Conservation (phyloP, 2,113 vertebrate genomes). For the Odontophorus gujanensis region DNA sequence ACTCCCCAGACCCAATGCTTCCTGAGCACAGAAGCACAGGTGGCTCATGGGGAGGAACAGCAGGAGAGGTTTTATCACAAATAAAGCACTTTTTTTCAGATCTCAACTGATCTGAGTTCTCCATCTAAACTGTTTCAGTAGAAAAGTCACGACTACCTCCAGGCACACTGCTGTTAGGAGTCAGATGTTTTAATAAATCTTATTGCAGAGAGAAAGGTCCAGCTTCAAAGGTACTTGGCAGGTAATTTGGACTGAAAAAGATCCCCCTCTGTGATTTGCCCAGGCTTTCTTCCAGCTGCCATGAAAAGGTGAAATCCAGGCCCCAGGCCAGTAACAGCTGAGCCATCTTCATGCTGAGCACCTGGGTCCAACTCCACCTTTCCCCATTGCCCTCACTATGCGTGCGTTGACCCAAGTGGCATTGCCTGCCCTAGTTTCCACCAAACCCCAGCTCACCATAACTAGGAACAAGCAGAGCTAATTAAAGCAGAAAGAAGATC, state of each 20-base stretch:
- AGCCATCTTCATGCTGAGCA: background rate
- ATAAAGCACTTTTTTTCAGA: background rate
- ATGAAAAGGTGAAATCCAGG: background rate
- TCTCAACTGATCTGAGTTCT: background rate
- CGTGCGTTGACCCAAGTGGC: rapidly evolving
- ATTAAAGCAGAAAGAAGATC: background rate
- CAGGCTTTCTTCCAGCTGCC: background rate
- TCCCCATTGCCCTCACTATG: background rate
- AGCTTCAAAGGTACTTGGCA: background rate
- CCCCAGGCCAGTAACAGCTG: background rate
- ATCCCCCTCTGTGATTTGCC: background rate
- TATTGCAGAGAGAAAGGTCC: background rate
- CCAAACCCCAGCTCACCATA: background rate
- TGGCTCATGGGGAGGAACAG: background rate
- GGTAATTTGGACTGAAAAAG: background rate
- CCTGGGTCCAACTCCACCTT: background rate
- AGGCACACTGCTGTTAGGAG: background rate
- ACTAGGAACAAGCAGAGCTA: background rate
- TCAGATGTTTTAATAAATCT: background rate
- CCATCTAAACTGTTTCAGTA: background rate
- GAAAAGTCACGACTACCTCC: background rate
- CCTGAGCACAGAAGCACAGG: rapidly evolving
- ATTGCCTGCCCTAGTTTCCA: background rate
- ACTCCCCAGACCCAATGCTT: background rate
- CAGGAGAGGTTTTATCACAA: background rate